Percentiles rank a stretch among this genome's conserved stretches.
These are phyloP conservation scores for Eumeta japonica DNA, from an alignment of 1,140 invertebrate genomes.

Conservation along the genomic window DNA sequence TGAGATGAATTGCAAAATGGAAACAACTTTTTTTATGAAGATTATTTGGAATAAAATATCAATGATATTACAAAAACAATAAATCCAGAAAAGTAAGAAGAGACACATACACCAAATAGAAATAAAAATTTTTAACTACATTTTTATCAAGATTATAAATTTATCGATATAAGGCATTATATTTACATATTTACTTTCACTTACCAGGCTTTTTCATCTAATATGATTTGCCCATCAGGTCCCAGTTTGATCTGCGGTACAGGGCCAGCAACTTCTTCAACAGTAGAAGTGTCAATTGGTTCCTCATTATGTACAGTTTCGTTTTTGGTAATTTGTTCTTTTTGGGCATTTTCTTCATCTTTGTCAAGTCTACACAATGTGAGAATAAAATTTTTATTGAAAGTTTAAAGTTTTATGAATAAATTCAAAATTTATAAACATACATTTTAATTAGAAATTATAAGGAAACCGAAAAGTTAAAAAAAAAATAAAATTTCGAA, in stretches of 20 bases:
- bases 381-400: constrained; percentile 5
- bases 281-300: constrained; percentile 43
- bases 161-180: not conserved
- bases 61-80: no score
- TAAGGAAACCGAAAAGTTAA: not conserved
- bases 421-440: no score
- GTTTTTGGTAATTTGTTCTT: constrained; percentile 31
- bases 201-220: constrained; percentile 83
- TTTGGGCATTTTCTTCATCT: constrained; percentile 36
- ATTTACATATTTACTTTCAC: constrained; percentile 3
- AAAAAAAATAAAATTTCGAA: not conserved
- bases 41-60: no score
- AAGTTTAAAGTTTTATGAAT: no score
- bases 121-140: not conserved
- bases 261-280: constrained; percentile 57
- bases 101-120: no score
- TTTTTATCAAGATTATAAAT: constrained; percentile 5
- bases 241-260: constrained; percentile 87
- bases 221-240: constrained; percentile 79
- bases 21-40: no score
- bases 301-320: constrained; percentile 22
- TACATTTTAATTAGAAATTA: no score
- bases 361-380: constrained; percentile 32
- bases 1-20: no score
- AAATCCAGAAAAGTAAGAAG: no score